These are phyloP conservation scores for Aphaenogaster floridana DNA, from an alignment of 1,140 invertebrate species.

Conservation along the genomic window DNA sequence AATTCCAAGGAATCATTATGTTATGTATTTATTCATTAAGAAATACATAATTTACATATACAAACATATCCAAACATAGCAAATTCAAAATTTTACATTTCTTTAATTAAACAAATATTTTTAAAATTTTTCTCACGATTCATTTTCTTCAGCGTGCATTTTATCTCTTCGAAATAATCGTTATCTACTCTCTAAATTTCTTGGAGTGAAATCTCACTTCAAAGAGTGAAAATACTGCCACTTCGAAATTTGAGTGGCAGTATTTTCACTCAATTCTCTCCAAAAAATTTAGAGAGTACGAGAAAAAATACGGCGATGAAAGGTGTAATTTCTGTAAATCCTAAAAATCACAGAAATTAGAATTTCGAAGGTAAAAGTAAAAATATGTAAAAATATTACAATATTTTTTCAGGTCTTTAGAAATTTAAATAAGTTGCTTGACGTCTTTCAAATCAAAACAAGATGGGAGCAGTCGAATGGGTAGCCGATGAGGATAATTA, in stretches of 20 bases:
- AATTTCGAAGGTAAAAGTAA: too few species aligned
- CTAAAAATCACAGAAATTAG: neutral
- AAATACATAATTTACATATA: neutral
- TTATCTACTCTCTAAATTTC: neutral
- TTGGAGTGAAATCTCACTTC: too few species aligned
- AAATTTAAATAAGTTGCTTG: neutral
- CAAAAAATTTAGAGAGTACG: too few species aligned
- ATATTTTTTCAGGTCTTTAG: constrained; percentile 3
- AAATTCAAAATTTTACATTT: neutral
- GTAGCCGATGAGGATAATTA: constrained; percentile 89
- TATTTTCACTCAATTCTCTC: too few species aligned
- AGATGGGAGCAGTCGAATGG: constrained; percentile 83
- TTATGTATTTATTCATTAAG: neutral
- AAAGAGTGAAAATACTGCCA: too few species aligned
- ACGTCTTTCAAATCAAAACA: neutral
- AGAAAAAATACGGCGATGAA: neutral
- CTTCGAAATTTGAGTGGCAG: too few species aligned
- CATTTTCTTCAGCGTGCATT: neutral
- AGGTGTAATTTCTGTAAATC: neutral
- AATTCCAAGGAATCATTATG: neutral
- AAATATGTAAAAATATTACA: neutral
- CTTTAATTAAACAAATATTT: neutral
- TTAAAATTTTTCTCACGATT: neutral
- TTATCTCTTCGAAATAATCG: neutral
- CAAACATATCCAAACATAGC: neutral